A percentile compares a stretch with the other conserved stretches of the same genome.
These are phyloP conservation scores for Albula glossodonta DNA, from an alignment of 2,113 vertebrate genomes.

Conservation along the genomic window DNA sequence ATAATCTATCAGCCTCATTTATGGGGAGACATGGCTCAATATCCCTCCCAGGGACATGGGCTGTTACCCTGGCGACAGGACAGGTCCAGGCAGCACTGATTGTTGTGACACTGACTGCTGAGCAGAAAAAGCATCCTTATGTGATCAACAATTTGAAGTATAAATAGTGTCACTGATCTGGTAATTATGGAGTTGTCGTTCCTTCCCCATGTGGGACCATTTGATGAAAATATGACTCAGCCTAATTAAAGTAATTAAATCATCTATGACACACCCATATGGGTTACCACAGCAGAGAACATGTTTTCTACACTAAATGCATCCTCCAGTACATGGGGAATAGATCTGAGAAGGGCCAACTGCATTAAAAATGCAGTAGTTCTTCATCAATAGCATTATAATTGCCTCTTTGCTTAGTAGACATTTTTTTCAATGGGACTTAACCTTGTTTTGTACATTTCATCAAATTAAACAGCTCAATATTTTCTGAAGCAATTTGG, in stretches of 20 bases:
- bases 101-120: not conserved
- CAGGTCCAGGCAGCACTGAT: not conserved
- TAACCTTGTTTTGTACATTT: not conserved
- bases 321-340: not conserved
- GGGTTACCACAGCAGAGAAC: not conserved
- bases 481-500: not conserved
- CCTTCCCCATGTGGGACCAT: not conserved
- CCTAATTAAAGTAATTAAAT: conserved; percentile 45
- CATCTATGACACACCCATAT: conserved; percentile 22
- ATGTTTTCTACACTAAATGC: not conserved
- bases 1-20: not conserved
- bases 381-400: not conserved
- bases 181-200: conserved; percentile 37
- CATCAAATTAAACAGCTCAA: not conserved
- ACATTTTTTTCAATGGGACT: not conserved
- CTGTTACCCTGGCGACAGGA: not conserved
- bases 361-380: not conserved
- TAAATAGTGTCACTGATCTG: conserved; percentile 35
- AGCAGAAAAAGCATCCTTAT: conserved; percentile 11
- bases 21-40: not conserved
- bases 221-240: conserved; percentile 34
- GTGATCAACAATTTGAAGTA: not conserved
- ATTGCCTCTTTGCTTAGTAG: not conserved
- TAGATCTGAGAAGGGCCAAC: not conserved
- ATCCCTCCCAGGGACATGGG: not conserved